A percentile compares a stretch with the other conserved stretches of the same genome.
These are phyloP conservation scores for Polydrusus tereticollis DNA, from an alignment of 2,888 invertebrate genomes.

Conservation along the genomic window DNA sequence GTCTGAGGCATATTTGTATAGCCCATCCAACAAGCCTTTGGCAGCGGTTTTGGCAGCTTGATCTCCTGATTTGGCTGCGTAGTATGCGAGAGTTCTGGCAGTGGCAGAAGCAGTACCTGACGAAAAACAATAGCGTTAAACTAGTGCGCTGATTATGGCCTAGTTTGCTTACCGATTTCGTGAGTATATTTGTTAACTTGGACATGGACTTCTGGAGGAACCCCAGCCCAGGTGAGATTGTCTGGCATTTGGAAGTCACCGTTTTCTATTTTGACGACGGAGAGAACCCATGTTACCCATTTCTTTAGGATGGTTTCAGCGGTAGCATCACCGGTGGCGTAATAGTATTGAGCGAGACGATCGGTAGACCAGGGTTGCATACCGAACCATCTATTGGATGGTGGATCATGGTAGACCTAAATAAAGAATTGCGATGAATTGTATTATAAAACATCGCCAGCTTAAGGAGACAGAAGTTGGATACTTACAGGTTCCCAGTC, in stretches of 20 bases:
- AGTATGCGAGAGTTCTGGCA: conserved; percentile 54
- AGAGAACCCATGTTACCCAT: conserved; percentile 53
- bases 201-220: conserved; percentile 53
- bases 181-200: conserved; percentile 45
- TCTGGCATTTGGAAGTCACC: conserved; percentile 51
- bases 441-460: not conserved
- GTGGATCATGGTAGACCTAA: conserved; percentile 54
- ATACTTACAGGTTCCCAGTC: conserved; percentile 54
- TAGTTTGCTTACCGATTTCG: conserved; percentile 48
- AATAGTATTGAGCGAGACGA: conserved; percentile 55
- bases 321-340: conserved; percentile 51
- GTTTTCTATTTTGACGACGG: conserved; percentile 46
- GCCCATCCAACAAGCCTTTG: conserved; percentile 52
- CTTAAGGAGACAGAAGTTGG: not conserved
- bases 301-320: conserved; percentile 52
- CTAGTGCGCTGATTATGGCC: not conserved
- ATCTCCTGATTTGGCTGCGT: conserved; percentile 54
- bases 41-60: conserved; percentile 50
- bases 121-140: too few species aligned
- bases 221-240: conserved; percentile 51
- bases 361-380: conserved; percentile 56
- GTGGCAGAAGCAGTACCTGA: conserved; percentile 54
- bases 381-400: conserved; percentile 57
- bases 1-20: conserved; percentile 50
- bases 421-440: conserved; percentile 9